Evolutionary conservation across 2,797 vertebrate genomes (phyloP).

Genomic region (Eulemur coronatus): DNA sequence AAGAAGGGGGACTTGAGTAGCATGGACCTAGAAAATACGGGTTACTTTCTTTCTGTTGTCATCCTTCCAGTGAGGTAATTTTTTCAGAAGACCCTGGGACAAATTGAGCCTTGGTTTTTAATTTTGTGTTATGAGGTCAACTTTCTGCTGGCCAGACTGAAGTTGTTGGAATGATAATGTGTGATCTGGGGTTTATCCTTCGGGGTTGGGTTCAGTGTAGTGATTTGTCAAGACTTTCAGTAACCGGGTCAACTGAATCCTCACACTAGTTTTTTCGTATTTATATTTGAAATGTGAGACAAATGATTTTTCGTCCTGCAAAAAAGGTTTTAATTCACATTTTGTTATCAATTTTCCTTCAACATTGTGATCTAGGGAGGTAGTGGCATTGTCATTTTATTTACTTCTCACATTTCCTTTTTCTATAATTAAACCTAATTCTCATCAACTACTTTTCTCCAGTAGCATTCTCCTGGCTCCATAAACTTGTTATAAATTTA

Average conservation of each 20-base stretch:
- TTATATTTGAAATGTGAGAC: not conserved
- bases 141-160: not conserved
- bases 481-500: not conserved
- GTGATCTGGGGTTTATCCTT: not conserved
- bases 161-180: not conserved
- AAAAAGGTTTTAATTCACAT: not conserved
- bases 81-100: not conserved
- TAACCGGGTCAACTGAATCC: not conserved
- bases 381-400: not conserved
- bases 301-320: not conserved
- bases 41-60: slow-evolving; percentile 44
- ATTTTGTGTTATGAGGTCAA: slow-evolving; percentile 30
- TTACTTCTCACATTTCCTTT: not conserved
- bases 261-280: not conserved
- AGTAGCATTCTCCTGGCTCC: not conserved
- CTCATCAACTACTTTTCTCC: not conserved
- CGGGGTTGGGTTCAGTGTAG: not conserved
- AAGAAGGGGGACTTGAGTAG: not conserved
- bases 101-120: not conserved
- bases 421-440: not conserved
- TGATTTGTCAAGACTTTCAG: slow-evolving; percentile 11
- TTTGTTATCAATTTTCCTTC: not conserved
- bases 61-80: slow-evolving; percentile 1
- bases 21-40: not conserved
- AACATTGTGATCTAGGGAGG: not conserved